Evolutionary conservation across 1,140 invertebrate species (phyloP).

Genomic region (Drosophila sp.): DNA sequence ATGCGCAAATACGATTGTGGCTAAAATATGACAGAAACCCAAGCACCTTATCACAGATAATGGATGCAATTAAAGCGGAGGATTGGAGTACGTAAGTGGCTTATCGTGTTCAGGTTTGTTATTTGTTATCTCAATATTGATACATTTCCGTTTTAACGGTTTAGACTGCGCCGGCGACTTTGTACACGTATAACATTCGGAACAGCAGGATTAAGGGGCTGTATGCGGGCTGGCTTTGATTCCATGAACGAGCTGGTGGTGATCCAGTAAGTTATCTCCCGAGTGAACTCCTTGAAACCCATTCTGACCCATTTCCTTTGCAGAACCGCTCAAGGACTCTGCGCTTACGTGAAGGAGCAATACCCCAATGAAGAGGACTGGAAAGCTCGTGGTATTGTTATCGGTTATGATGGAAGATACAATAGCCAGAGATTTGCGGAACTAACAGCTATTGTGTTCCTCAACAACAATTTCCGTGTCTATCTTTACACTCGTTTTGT

Average conservation of each 20-base stretch:
- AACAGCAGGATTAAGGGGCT: slow-evolving; percentile 94
- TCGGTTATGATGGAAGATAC: slow-evolving; percentile 97
- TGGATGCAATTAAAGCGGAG: slow-evolving; percentile 18
- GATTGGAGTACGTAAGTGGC: slow-evolving; percentile 59
- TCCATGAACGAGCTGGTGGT: slow-evolving; percentile 99
- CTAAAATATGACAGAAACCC: slow-evolving; percentile 55
- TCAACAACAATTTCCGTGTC: slow-evolving; percentile 90
- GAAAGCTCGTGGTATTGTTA: slow-evolving; percentile 89
- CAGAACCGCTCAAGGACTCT: slow-evolving; percentile 94
- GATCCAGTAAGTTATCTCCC: slow-evolving; percentile 87
- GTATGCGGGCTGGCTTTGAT: slow-evolving; percentile 96
- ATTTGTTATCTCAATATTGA: background rate
- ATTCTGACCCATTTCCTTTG: background rate
- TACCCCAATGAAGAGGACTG: slow-evolving; percentile 78
- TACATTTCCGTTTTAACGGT: background rate
- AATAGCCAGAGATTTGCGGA: slow-evolving; percentile 97
- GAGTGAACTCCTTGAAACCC: background rate
- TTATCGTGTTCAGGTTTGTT: background rate
- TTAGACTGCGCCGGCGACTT: slow-evolving; percentile 52
- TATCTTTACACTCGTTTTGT: slow-evolving; percentile 92
- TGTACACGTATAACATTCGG: slow-evolving; percentile 90
- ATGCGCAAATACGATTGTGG: slow-evolving; percentile 51
- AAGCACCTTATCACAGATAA: slow-evolving; percentile 52
- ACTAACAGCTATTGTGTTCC: slow-evolving; percentile 93
- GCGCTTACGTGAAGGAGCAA: slow-evolving; percentile 89